Evolutionary conservation across 2,888 invertebrate genomes (phyloP).

Genomic region (Creontiades dilutus): DNA sequence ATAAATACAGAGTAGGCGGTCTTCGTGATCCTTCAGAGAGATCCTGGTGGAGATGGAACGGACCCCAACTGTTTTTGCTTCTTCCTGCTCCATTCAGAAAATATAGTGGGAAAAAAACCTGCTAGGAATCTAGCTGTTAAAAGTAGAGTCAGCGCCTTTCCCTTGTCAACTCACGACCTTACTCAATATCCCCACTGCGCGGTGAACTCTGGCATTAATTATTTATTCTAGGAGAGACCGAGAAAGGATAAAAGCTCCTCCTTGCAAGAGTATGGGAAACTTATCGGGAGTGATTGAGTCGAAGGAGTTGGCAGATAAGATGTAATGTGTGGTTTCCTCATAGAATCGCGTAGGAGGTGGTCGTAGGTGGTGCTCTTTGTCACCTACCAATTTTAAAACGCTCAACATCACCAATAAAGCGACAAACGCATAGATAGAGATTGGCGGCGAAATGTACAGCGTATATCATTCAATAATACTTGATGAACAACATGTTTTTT

Average conservation of each 20-base stretch:
- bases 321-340: background rate
- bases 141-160: conserved; percentile 4
- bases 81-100: conserved; percentile 29
- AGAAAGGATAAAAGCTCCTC: background rate
- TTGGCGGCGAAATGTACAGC: too few relatives aligned
- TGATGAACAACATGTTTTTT: too few relatives aligned
- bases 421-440: too few relatives aligned
- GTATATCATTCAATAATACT: too few relatives aligned
- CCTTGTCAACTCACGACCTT: background rate
- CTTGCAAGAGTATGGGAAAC: background rate
- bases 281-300: background rate
- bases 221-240: background rate
- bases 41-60: conserved; percentile 21
- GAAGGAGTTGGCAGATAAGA: background rate
- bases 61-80: background rate
- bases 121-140: background rate
- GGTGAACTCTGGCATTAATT: conserved; percentile 32
- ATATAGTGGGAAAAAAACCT: background rate
- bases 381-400: too few relatives aligned
- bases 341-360: too few relatives aligned
- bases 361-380: too few relatives aligned
- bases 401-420: too few relatives aligned
- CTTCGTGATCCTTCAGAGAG: conserved; percentile 18
- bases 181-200: background rate
- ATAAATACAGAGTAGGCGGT: conserved; percentile 25